Percentiles rank a stretch among this genome's conserved stretches.
Conservation (phyloP, 2,797 vertebrate genomes). For the Harpagifer antarcticus region DNA sequence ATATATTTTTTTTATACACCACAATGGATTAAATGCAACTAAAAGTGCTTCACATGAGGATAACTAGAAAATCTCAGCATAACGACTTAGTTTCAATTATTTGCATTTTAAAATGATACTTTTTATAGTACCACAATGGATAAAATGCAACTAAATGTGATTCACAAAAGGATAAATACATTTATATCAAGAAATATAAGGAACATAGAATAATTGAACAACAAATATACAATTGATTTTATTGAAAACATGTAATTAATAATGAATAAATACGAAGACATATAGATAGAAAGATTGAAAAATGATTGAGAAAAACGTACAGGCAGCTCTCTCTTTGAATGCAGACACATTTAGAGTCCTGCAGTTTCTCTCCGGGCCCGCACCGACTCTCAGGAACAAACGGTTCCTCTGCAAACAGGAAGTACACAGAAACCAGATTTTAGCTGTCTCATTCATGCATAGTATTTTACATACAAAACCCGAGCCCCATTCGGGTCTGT, state of each 20-base stretch:
- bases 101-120: too few species aligned
- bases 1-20: too few species aligned
- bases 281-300: too few species aligned
- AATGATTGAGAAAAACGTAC: conserved; percentile 71
- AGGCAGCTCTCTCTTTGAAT: conserved; percentile 85
- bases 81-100: too few species aligned
- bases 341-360: conserved; percentile 86
- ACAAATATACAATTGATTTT: too few species aligned
- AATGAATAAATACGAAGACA: neutral
- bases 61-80: neutral
- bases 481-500: neutral
- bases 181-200: too few species aligned
- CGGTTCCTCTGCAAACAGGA: conserved; percentile 61
- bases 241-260: neutral
- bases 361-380: conserved; percentile 81
- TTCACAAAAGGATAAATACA: too few species aligned
- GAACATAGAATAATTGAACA: too few species aligned
- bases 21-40: neutral
- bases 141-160: too few species aligned
- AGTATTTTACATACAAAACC: neutral
- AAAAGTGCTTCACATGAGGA: too few species aligned
- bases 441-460: neutral
- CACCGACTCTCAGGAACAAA: conserved; percentile 82
- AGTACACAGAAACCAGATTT: conserved; percentile 3
- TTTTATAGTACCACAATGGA: too few species aligned